A percentile compares a stretch with the other conserved stretches of the same genome.
Evolutionary conservation across 2,888 invertebrate genomes (phyloP).

Genomic region (Apotomis capreana): DNA sequence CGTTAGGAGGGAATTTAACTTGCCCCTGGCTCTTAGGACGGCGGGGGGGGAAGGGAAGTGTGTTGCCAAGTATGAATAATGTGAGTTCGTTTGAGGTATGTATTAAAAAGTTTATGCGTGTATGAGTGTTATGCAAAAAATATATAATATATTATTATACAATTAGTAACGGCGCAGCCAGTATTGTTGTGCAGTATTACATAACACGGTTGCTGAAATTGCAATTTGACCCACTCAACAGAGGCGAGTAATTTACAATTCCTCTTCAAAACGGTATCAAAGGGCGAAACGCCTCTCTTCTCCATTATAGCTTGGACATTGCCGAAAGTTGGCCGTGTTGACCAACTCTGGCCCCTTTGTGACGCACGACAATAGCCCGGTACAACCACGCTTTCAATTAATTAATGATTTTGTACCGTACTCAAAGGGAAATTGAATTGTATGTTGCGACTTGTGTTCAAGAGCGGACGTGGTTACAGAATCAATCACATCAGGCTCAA

Average conservation of each 20-base stretch:
- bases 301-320: constrained; percentile 23
- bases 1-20: too few relatives aligned
- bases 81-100: too few relatives aligned
- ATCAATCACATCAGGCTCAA: background rate
- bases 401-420: constrained; percentile 14
- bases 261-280: constrained; percentile 13
- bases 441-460: background rate
- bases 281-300: constrained; percentile 7
- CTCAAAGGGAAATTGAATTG: background rate
- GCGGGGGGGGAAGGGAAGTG: too few relatives aligned
- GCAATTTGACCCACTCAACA: constrained; percentile 1
- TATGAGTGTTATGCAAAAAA: too few relatives aligned
- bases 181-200: too few relatives aligned
- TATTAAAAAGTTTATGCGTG: too few relatives aligned
- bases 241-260: constrained; percentile 9
- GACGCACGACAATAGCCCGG: constrained; percentile 15
- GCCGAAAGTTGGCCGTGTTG: constrained; percentile 25
- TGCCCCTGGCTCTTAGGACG: too few relatives aligned
- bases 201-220: background rate
- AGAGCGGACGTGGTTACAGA: background rate
- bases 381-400: constrained; percentile 24
- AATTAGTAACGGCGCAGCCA: too few relatives aligned
- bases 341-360: constrained; percentile 27
- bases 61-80: too few relatives aligned
- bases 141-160: too few relatives aligned